Evolutionary conservation across 2,888 invertebrate species (phyloP), one percentile per base, ranked within the genome.

Genomic region (Leucoma salicis): DNA sequence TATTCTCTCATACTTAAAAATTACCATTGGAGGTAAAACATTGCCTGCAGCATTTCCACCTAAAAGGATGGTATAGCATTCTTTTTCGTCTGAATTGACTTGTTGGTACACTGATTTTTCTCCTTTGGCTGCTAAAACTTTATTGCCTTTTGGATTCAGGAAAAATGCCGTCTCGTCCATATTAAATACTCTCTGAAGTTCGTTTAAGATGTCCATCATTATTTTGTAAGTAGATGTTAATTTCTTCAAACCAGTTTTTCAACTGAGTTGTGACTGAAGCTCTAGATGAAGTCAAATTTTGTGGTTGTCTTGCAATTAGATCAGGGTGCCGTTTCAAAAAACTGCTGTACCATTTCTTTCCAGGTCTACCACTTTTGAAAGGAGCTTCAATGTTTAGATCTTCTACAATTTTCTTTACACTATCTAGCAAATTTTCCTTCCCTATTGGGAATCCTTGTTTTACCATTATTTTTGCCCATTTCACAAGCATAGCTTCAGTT

Each of bases 141-240:
- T 46, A 12, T 36, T 39, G 6, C 38, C 48, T 37, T 50, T 52
- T 14, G 46, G 48, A 42, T 43, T 40, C 3, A 52, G 36, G 36
- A 49, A 52, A 52, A 56, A 52, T 39, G 46, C 55, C 31, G 48
- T 49, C 40, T 51, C 47, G 39, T 55, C 49, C 35, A 38, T 40
- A 40, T 53, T 53, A 39, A 47, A 53, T 34, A 39, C 41, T 37
- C 36, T 6, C 12, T 37, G 36, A 29, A 21, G 45, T 27, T 45
- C 49, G 24, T 7, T 16, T 29, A 45, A 37, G 33, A 49, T 44
- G 29, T n/a, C 28, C 5, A 16, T 21, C 16, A 29, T 11, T 28
- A 14, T 37, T 6, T 37, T 37, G 15, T 31, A 18, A 31, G 21
- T 25, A 41, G 24, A 14, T 37, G 35, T 24, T 33, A 5, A 43